Base-by-base conservation (phyloP, 2,888 invertebrate genomes). In the Agrochola lota region DNA sequence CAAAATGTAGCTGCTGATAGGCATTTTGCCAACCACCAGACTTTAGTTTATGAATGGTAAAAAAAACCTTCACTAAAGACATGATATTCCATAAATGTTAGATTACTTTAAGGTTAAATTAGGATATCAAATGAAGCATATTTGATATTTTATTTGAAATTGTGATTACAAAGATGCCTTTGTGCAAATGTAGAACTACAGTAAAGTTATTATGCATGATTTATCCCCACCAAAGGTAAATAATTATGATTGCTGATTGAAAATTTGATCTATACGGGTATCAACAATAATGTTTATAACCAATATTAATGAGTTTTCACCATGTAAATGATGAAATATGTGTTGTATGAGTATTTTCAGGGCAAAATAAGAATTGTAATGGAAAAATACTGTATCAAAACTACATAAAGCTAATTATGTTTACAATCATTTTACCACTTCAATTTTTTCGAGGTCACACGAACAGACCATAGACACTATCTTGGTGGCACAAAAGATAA, bases 361-460 rank as follows among this genome's bases (percentile, higher is more conserved):
- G 6, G 30, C 12, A 30, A 64, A 78, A 81, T 71, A 76, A 35
- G 74, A 77, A 52, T 74, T 77, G 0, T 60, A 64, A 55, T 49
- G 80, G 81, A 74, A 83, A 79, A 79, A 71, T 81, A 80, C 71
- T 71, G 69, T 12, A 67, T 12, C 52, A 69, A 83, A 84, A 80
- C 78, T 73, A 66, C 57, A 49, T 52, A 57, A 80, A 71, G 77
- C 71, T 74, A 78, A 83, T 72, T 68, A 80, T 88, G 88, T 88
- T 89, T 87, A 88, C 81, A 80, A 83, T 80, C 52, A 60, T 78
- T 81, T 81, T 74, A 70, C 6, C 46, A 72, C 59, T 60, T 49
- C 2, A 49, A 26, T 40, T 78, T 68, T 70, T 88, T 89, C 88
- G 92, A 91, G 92, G 92, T 90, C 92, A 90, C 46, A 62, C 62